Percentiles rank a stretch among this genome's conserved stretches.
Evolutionary conservation across 2,113 vertebrate genomes (phyloP).

Genomic region (Meriones unguiculatus): DNA sequence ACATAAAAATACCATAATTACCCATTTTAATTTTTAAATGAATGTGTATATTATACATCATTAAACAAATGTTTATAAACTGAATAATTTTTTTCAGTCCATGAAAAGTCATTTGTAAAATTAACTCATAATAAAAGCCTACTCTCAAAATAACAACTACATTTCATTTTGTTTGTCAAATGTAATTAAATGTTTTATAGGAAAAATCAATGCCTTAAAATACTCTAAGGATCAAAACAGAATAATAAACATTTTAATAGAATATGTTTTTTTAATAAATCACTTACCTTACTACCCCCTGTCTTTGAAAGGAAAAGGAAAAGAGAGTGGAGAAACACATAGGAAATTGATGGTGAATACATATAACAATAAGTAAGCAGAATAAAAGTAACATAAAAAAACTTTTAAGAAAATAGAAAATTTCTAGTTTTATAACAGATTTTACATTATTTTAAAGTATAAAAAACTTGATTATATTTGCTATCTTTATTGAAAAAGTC

Average conservation of each 20-base stretch:
- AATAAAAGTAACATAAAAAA: conserved; percentile 37
- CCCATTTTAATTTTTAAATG: neutral
- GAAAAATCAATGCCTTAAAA: conserved; percentile 2
- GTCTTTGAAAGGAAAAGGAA: conserved; percentile 91
- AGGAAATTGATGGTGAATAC: conserved; percentile 79
- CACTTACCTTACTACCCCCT: conserved; percentile 98
- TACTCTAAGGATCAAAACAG: conserved; percentile 24
- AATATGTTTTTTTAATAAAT: conserved; percentile 49
- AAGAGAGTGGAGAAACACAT: conserved; percentile 85
- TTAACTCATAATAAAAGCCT: neutral
- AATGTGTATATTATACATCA: conserved; percentile 13
- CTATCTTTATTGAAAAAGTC: conserved; percentile 38
- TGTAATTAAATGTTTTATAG: conserved; percentile 14
- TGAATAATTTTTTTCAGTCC: neutral
- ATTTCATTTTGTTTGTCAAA: conserved; percentile 50
- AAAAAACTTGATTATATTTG: neutral
- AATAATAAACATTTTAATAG: conserved; percentile 49
- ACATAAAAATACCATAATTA: conserved; percentile 15
- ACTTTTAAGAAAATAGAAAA: conserved; percentile 53
- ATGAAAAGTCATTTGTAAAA: neutral
- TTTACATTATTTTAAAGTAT: conserved; percentile 32
- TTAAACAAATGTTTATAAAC: conserved; percentile 32
- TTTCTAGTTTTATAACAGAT: neutral
- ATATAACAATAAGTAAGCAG: conserved; percentile 25
- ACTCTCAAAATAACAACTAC: neutral